Conservation (phyloP, 2,888 invertebrate species). For the Orchesellides sinensis region DNA sequence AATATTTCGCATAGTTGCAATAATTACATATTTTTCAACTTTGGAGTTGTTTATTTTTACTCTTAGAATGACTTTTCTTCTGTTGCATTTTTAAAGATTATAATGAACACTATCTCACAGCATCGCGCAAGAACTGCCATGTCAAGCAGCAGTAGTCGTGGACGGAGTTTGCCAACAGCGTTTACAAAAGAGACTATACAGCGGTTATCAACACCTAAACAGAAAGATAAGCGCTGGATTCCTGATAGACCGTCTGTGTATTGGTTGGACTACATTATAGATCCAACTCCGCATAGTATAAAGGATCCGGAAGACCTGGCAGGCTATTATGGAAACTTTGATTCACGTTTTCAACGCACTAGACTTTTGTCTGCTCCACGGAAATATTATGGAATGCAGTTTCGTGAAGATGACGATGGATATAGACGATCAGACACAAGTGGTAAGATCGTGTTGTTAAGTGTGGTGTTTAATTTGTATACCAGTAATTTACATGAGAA, state of each 20-base stretch:
- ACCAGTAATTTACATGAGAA: background rate
- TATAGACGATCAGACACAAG: too few species aligned
- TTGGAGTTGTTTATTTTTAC: too few species aligned
- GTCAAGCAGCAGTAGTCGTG: too few species aligned
- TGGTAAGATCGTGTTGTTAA: background rate
- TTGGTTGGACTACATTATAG: constrained; percentile 68
- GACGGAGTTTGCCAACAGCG: too few species aligned
- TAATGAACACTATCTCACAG: too few species aligned
- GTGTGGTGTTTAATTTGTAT: background rate
- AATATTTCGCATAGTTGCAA: too few species aligned
- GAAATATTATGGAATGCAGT: constrained; percentile 4
- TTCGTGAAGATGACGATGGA: constrained; percentile 10
- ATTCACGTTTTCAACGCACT: constrained; percentile 43
- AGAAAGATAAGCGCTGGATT: constrained; percentile 47
- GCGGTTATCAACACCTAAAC: constrained; percentile 24
- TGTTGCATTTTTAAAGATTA: too few species aligned
- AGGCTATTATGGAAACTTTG: constrained; percentile 57
- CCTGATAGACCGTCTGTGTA: constrained; percentile 67
- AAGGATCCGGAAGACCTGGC: constrained; percentile 56
- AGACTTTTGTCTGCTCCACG: constrained; percentile 53
- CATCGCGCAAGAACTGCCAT: too few species aligned
- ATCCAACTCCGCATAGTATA: constrained; percentile 55
- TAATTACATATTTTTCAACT: too few species aligned
- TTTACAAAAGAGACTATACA: background rate
- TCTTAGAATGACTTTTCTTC: too few species aligned